Conservation (phyloP, 2,797 vertebrate genomes). For the Kryptolebias ocellatus region DNA sequence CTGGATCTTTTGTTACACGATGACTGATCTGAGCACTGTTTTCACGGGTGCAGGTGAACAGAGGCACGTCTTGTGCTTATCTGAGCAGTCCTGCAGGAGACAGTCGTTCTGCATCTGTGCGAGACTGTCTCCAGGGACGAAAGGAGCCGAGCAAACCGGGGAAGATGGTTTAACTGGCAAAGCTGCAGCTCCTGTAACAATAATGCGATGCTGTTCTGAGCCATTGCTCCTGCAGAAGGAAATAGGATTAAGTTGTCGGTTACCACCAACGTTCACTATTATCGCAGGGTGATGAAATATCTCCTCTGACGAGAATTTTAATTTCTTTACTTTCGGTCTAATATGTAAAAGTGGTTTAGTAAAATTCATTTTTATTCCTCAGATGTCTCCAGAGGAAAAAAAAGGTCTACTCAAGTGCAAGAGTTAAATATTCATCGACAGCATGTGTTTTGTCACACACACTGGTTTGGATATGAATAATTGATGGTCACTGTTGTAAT, state of each 20-base stretch:
- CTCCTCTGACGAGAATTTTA: constrained; percentile 58
- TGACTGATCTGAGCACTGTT: constrained; percentile 69
- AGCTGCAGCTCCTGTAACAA: constrained; percentile 73
- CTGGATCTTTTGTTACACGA: constrained; percentile 67
- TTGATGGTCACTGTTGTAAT: constrained; percentile 72
- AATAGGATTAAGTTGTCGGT: constrained; percentile 74
- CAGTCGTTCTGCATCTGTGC: constrained; percentile 66
- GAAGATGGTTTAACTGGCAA: constrained; percentile 76
- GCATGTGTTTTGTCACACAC: constrained; percentile 78
- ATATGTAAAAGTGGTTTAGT: constrained; percentile 41
- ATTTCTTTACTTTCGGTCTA: constrained; percentile 48
- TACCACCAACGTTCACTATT: constrained; percentile 59
- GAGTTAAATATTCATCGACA: constrained; percentile 74
- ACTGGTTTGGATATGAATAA: constrained; percentile 75
- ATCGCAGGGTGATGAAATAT: constrained; percentile 67
- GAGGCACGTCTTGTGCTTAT: constrained; percentile 65
- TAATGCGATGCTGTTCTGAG: constrained; percentile 68
- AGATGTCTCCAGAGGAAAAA: constrained; percentile 37
- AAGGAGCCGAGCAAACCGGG: constrained; percentile 60
- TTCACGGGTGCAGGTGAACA: constrained; percentile 66
- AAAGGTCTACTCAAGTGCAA: constrained; percentile 53
- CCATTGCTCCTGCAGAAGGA: constrained; percentile 66
- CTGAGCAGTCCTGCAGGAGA: constrained; percentile 72
- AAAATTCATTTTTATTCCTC: constrained; percentile 43
- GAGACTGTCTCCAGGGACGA: constrained; percentile 55